phyloP scores from a whole-genome alignment of 2,888 invertebrate species.

The Rhagium mordax region DNA sequence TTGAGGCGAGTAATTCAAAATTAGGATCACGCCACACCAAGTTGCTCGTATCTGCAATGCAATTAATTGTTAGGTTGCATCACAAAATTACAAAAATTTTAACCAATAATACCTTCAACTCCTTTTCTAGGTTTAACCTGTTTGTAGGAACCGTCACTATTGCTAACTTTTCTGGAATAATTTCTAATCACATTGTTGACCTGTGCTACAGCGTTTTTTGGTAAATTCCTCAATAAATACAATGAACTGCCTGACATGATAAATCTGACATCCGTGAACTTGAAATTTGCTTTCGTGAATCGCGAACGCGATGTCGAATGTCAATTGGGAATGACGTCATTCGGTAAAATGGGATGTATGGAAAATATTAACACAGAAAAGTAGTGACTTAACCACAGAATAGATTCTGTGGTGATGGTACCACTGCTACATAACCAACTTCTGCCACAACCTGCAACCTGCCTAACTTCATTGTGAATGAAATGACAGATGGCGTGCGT shows the following conservation, averaged over 20 bases:
- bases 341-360: background rate
- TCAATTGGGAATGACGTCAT: background rate
- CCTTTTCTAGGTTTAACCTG: slow-evolving; percentile 61
- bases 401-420: no score
- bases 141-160: slow-evolving; percentile 63
- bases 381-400: no score
- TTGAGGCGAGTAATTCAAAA: slow-evolving; percentile 77
- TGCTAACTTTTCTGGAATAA: slow-evolving; percentile 65
- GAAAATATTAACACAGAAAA: no score
- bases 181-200: slow-evolving; percentile 50
- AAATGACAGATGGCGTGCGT: no score
- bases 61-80: slow-evolving; percentile 5
- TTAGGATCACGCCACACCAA: slow-evolving; percentile 72
- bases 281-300: background rate
- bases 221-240: slow-evolving; percentile 44
- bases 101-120: slow-evolving; percentile 52
- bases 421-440: no score
- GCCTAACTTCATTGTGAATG: no score
- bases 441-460: no score
- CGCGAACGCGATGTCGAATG: background rate
- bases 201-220: slow-evolving; percentile 44
- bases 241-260: slow-evolving; percentile 55
- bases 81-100: background rate
- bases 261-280: slow-evolving; percentile 17
- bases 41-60: slow-evolving; percentile 52